A percentile compares a stretch with the other conserved stretches of the same genome.
Evolutionary conservation across 2,113 vertebrate species (phyloP).

Genomic region (Crotalus tigris): DNA sequence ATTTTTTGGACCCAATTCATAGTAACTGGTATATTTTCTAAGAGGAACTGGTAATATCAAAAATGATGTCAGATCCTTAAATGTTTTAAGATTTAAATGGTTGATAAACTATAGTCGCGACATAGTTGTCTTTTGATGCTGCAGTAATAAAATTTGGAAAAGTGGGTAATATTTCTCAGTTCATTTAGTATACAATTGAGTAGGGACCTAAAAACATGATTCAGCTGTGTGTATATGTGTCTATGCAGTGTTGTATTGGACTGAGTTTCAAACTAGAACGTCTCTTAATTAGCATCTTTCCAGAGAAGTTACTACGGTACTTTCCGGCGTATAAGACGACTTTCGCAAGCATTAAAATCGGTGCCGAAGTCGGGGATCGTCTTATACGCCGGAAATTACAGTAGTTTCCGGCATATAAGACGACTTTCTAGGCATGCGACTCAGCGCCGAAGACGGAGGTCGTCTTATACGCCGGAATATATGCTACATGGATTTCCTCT

Average conservation of each 20-base stretch:
- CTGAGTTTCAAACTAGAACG: neutral
- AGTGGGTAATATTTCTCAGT: neutral
- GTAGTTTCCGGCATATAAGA: too few species aligned
- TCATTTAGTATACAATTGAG: neutral
- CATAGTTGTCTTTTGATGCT: neutral
- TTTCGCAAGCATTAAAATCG: too few species aligned
- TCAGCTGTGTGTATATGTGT: neutral
- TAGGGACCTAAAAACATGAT: neutral
- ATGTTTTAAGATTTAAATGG: neutral
- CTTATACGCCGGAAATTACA: too few species aligned
- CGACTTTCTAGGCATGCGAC: too few species aligned
- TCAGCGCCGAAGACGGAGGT: too few species aligned
- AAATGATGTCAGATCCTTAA: neutral
- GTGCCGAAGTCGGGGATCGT: too few species aligned
- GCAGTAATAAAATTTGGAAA: neutral
- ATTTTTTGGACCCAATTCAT: neutral
- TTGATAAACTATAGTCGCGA: neutral
- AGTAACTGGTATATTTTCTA: neutral
- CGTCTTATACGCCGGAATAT: too few species aligned
- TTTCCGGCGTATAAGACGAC: too few species aligned
- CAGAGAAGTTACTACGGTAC: neutral
- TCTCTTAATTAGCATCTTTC: neutral
- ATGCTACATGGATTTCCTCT: neutral
- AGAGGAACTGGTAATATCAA: neutral
- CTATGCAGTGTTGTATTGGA: neutral